Evolutionary conservation across 2,888 invertebrate genomes (phyloP).

Genomic region (Theodoxus fluviatilis): DNA sequence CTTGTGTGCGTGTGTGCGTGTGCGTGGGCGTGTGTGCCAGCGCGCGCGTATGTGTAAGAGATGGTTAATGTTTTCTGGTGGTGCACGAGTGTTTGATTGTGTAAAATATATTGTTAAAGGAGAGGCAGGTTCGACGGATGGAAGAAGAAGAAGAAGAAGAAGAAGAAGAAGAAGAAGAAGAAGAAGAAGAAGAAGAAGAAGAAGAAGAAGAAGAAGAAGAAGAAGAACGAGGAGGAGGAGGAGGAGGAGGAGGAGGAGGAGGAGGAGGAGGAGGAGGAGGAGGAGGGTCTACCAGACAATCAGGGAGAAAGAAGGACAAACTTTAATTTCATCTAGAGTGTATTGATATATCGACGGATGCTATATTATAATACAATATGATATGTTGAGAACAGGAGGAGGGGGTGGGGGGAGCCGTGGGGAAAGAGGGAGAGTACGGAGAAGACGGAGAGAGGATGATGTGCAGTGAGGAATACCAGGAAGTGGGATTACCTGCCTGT

Average conservation of each 20-base stretch:
- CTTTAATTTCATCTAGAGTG: too few species aligned
- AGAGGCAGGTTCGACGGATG: too few species aligned
- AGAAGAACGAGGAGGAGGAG: slow-evolving; percentile 5
- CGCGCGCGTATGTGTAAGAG: slow-evolving; percentile 10
- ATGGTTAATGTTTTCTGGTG: neutral
- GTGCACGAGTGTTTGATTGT: neutral
- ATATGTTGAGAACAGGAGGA: too few species aligned
- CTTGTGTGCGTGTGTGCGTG: neutral
- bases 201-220: slow-evolving; percentile 14
- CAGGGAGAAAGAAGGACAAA: neutral
- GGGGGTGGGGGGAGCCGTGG: too few species aligned
- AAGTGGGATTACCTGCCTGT: too few species aligned
- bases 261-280: neutral
- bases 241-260: neutral
- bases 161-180: slow-evolving; percentile 12
- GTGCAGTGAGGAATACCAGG: too few species aligned
- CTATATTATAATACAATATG: too few species aligned
- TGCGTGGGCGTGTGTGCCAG: neutral
- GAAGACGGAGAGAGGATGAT: too few species aligned
- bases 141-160: slow-evolving; percentile 5
- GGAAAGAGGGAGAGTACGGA: too few species aligned
- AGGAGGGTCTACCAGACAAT: neutral
- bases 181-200: slow-evolving; percentile 1
- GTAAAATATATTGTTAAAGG: too few species aligned
- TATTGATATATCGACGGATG: too few species aligned